Conservation (phyloP, 2,888 invertebrate species). For the Tenthredo livida region DNA sequence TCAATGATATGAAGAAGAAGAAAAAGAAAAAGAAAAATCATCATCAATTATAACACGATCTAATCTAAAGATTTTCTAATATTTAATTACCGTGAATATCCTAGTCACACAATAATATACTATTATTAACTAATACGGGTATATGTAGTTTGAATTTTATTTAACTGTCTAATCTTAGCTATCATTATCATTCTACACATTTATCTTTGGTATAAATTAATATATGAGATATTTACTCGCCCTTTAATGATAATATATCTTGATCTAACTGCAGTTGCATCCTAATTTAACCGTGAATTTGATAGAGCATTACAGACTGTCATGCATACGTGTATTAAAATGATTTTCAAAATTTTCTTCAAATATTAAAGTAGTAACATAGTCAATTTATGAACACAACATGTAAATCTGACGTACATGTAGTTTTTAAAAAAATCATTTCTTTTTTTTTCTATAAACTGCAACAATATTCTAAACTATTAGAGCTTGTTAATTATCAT, state of each 20-base stretch:
- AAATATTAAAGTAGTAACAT: neutral
- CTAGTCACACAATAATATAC: conserved; percentile 63
- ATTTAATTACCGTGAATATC: conserved; percentile 53
- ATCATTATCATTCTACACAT: conserved; percentile 57
- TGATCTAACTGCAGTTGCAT: neutral
- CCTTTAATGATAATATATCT: neutral
- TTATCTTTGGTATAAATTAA: conserved; percentile 73
- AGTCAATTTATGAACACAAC: neutral
- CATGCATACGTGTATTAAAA: neutral
- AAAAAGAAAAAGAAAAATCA: neutral
- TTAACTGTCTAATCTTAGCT: conserved; percentile 57
- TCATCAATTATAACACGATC: conserved; percentile 16
- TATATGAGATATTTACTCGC: conserved; percentile 50
- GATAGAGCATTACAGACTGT: neutral
- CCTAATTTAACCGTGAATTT: neutral
- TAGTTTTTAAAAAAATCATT: neutral
- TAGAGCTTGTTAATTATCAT: neutral
- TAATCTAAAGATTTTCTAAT: conserved; percentile 55
- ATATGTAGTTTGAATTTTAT: conserved; percentile 38
- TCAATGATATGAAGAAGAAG: neutral
- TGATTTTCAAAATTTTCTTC: neutral
- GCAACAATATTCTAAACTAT: neutral
- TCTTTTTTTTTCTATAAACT: neutral
- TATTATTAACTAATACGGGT: conserved; percentile 53
- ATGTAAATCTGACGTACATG: conserved; percentile 11